Conservation (phyloP, 1,140 invertebrate genomes). For the Tetramorium parvispinum region DNA sequence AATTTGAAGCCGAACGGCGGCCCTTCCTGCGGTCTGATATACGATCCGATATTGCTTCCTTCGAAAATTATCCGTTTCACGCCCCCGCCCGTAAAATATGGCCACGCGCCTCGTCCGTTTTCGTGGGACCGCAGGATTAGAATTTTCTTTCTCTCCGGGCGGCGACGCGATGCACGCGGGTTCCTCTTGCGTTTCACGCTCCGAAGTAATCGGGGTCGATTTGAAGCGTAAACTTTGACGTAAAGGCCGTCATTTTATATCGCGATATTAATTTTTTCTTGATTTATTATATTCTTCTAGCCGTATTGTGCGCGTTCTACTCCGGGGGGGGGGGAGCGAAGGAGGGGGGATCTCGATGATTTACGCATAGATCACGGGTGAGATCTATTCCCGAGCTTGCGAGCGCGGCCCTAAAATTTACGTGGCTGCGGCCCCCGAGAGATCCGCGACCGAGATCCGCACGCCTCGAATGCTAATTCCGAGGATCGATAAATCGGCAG, state of each 20-base stretch:
- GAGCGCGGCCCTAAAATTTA: constrained; percentile 53
- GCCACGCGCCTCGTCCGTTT: constrained; percentile 63
- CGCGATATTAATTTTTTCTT: constrained; percentile 8
- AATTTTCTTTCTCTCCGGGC: constrained; percentile 16
- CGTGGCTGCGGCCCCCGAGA: constrained; percentile 1
- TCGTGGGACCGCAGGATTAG: constrained; percentile 25
- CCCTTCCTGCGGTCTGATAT: constrained; percentile 75
- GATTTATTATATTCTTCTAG: constrained; percentile 14
- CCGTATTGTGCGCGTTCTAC: constrained; percentile 20
- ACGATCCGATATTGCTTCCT: constrained; percentile 80
- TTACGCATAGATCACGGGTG: constrained; percentile 39
- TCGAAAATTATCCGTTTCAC: constrained; percentile 82
- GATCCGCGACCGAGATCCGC: constrained; percentile 69
- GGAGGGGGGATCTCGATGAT: constrained; percentile 9
- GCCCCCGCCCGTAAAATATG: constrained; percentile 80
- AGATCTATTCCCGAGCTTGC: constrained; percentile 4
- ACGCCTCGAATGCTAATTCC: constrained; percentile 79
- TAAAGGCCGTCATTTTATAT: constrained; percentile 5
- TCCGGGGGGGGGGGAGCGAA: background rate
- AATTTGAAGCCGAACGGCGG: constrained; percentile 81
- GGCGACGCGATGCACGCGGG: background rate
- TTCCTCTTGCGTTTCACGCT: background rate
- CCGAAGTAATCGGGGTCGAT: constrained; percentile 8
- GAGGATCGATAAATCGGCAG: constrained; percentile 75
- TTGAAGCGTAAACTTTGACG: background rate